phyloP scores from a whole-genome alignment of 2,797 vertebrate genomes.

The Cuniculus paca region DNA sequence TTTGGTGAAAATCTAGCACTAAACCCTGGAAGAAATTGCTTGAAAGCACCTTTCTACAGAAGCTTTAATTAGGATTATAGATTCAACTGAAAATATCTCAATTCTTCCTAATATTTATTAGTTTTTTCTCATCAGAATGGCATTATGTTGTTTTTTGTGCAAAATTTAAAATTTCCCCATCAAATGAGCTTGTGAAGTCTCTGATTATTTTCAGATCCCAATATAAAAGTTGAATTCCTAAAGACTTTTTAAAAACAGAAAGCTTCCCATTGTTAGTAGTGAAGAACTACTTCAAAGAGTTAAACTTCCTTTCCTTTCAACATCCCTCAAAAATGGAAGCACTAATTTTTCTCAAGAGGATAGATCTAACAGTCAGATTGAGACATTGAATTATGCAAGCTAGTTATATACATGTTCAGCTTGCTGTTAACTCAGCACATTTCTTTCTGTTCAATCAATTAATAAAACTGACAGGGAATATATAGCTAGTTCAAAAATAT shows the following conservation, averaged over 20 bases:
- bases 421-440: conserved; percentile 47
- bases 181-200: not conserved
- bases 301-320: conserved; percentile 2
- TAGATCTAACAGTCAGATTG: not conserved
- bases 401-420: not conserved
- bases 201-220: conserved; percentile 1
- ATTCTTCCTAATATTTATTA: conserved; percentile 21
- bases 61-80: not conserved
- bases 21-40: not conserved
- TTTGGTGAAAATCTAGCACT: conserved; percentile 17
- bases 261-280: not conserved
- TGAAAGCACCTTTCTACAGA: not conserved
- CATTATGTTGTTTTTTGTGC: not conserved
- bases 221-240: not conserved
- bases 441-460: conserved; percentile 58
- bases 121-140: not conserved
- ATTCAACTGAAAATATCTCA: not conserved
- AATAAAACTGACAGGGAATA: conserved; percentile 68
- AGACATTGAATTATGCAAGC: conserved; percentile 24
- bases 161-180: conserved; percentile 6
- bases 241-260: not conserved
- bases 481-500: conserved; percentile 34
- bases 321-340: not conserved
- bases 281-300: conserved; percentile 12
- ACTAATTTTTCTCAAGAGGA: conserved; percentile 50